Percentiles rank a stretch among this genome's conserved stretches.
phyloP scores from a whole-genome alignment of 2,113 vertebrate species.

The Hassar affinis region DNA sequence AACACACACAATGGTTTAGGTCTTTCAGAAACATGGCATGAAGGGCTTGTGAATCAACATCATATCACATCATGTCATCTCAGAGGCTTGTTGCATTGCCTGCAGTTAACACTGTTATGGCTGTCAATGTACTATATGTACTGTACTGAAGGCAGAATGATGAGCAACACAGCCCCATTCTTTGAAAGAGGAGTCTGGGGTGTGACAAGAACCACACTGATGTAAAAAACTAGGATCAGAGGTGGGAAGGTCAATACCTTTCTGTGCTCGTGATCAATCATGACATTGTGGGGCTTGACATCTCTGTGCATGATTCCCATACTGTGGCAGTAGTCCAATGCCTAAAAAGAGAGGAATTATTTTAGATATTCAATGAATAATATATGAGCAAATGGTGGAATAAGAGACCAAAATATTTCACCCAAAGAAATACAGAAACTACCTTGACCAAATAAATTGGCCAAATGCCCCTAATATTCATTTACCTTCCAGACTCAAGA shows the following conservation, averaged over 20 bases:
- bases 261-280: slow-evolving; percentile 60
- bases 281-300: slow-evolving; percentile 58
- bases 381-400: background rate
- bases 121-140: background rate
- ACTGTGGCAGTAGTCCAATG: slow-evolving; percentile 59
- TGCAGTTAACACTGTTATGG: background rate
- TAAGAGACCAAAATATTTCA: background rate
- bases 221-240: background rate
- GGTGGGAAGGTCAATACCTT: slow-evolving; percentile 41
- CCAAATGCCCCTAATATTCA: background rate
- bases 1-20: background rate
- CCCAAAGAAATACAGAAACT: background rate
- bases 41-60: background rate
- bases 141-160: background rate
- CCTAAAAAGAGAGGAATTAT: slow-evolving; percentile 30
- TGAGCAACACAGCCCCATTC: background rate
- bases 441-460: background rate
- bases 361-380: background rate
- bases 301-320: slow-evolving; percentile 61
- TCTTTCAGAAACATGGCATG: background rate
- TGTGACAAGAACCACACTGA: background rate
- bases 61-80: background rate
- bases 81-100: background rate
- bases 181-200: background rate
- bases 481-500: background rate